Percentiles rank a stretch among this genome's conserved stretches.
Evolutionary conservation across 2,113 vertebrate species (phyloP).

Genomic region (Oostethus manadensis): DNA sequence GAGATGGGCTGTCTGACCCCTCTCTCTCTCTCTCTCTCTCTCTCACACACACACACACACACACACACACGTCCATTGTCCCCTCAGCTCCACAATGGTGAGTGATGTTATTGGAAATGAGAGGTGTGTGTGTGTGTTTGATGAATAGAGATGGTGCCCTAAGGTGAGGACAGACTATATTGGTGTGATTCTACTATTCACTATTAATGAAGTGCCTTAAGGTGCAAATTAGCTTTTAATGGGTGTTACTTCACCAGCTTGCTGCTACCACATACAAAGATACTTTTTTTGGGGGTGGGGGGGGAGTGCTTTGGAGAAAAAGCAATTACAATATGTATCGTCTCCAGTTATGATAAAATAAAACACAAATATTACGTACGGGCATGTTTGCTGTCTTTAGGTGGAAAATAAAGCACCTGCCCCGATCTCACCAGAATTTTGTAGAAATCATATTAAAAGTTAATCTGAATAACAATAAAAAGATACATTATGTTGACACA

Average conservation of each 20-base stretch:
- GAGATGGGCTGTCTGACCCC: conserved; percentile 13
- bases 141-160: conserved; percentile 74
- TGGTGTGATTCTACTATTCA: conserved; percentile 76
- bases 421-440: too few relatives aligned
- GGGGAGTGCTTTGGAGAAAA: conserved; percentile 40
- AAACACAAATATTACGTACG: conserved; percentile 69
- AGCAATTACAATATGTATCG: conserved; percentile 79
- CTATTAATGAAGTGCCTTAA: conserved; percentile 96
- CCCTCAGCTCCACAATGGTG: conserved; percentile 47
- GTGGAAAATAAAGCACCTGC: too few relatives aligned
- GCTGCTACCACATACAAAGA: conserved; percentile 68
- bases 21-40: too few relatives aligned
- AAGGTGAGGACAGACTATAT: conserved; percentile 81
- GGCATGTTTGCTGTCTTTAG: too few relatives aligned
- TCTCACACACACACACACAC: not conserved
- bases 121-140: conserved; percentile 67
- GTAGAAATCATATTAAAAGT: too few relatives aligned
- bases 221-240: conserved; percentile 98
- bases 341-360: conserved; percentile 68
- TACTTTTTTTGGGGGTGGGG: conserved; percentile 40
- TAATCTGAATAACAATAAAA: too few relatives aligned
- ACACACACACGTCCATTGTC: conserved; percentile 40
- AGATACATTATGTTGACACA: too few relatives aligned
- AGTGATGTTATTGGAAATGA: conserved; percentile 73
- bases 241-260: conserved; percentile 88